Base-by-base conservation (phyloP, 2,113 vertebrate species). In the Cygnus atratus region DNA sequence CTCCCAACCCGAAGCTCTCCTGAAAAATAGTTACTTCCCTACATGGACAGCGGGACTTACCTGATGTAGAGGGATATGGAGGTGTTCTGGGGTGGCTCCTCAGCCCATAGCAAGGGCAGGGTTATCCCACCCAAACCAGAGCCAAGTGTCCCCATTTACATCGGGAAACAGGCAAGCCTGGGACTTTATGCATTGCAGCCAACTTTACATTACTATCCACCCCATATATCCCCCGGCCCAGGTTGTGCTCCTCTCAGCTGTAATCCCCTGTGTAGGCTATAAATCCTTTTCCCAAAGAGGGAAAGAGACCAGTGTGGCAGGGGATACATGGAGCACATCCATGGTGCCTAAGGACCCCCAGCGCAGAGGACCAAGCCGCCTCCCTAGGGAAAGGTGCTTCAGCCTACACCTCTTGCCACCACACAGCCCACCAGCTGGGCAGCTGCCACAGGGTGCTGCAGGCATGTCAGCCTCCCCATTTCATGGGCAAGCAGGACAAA, bases 351-450 rank as follows among this genome's bases (percentile, higher is more conserved):
- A 67, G 39, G 87, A 72, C 4, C 13, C 39, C 52, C 62, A 74
- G 9, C 0, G 0, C 21, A 72, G 43, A 63, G 28, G 48, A 79
- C 44, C 1, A 6, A 72, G 35, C 25, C 1, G 4, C 52, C 24
- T 26, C 35, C 43, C 22, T 8, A 21, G 19, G 1, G 3, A 76
- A 76, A 79, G 11, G 26, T 59, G 31, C 65, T 41, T 43, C 31
- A 65, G n/a, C 65, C 37, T 39, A 13, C 37, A 18, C 37, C 62
- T 73, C 54, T 73, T 11, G 10, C 39, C 37, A 16, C 43, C 25
- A 5, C 0, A 24, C 55, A 82, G 55, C 3, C 35, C 75, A 63
- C 13, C 66, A 71, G 67, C 57, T 72, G 62, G 26, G 33, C 0
- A 0, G 44, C 41, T 71, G 59, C 63, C 73, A 67, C 11, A 0